Percentiles rank a stretch among this genome's conserved stretches.
Conservation (phyloP, 30 jellyfish, hydroid and myxozoan species). For the Calvadosia cruxmelitensis region DNA sequence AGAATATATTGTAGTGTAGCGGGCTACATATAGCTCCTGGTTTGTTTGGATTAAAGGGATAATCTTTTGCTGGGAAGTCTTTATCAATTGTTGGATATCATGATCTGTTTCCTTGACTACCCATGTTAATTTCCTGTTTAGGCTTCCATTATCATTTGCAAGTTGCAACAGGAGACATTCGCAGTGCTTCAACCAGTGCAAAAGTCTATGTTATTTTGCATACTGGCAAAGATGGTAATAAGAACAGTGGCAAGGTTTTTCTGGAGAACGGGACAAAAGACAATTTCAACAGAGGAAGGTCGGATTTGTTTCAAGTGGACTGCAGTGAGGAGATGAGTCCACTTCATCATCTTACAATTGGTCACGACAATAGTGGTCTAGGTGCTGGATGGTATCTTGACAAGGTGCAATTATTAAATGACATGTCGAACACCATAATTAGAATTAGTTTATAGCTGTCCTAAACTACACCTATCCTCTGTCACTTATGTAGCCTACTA, state of each 20-base stretch:
- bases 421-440: not conserved
- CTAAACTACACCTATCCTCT: no score
- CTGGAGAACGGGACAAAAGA: slow-evolving; percentile 67
- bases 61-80: no score
- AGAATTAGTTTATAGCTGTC: no score
- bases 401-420: slow-evolving; percentile 28
- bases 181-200: slow-evolving; percentile 95
- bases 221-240: slow-evolving; percentile 85
- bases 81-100: no score
- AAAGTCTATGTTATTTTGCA: slow-evolving; percentile 65
- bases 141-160: slow-evolving; percentile 77
- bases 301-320: slow-evolving; percentile 83
- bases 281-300: slow-evolving; percentile 74
- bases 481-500: no score
- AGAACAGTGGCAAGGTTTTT: slow-evolving; percentile 87
- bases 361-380: slow-evolving; percentile 89
- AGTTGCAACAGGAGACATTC: slow-evolving; percentile 88
- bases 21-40: no score
- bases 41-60: no score
- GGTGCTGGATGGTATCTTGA: slow-evolving; percentile 97
- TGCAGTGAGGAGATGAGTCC: slow-evolving; percentile 91
- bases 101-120: no score
- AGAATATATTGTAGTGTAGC: no score
- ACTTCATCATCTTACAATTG: slow-evolving; percentile 73
- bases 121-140: no score